These are phyloP conservation scores for Poecilia picta DNA, from an alignment of 2,797 vertebrate species.

Conservation along the genomic window DNA sequence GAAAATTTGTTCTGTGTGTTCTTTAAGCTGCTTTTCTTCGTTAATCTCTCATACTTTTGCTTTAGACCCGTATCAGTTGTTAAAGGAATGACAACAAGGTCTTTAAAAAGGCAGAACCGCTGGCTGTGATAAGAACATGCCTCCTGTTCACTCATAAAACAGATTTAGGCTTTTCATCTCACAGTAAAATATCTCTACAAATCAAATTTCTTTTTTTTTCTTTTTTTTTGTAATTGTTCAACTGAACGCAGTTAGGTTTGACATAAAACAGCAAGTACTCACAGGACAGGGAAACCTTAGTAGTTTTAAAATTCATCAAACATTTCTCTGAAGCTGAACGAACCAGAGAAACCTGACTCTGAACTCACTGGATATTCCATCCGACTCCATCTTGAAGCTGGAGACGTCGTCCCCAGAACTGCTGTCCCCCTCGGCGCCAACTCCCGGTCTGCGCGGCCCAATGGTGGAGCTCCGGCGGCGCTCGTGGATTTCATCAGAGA, in stretches of 20 bases:
- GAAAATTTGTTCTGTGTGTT: neutral
- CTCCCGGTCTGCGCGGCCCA: constrained; percentile 89
- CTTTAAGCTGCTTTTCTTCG: neutral
- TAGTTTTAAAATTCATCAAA: neutral
- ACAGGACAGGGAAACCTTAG: neutral
- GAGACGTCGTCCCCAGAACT: constrained; percentile 81
- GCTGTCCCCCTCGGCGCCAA: constrained; percentile 88
- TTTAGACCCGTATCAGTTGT: neutral
- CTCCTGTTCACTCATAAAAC: neutral
- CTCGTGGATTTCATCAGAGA: constrained; percentile 96
- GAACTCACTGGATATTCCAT: constrained; percentile 90
- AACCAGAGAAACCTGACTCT: neutral
- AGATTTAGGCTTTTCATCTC: neutral
- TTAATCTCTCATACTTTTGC: neutral
- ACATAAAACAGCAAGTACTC: neutral
- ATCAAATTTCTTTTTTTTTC: constrained; percentile 3
- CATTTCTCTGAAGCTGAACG: neutral
- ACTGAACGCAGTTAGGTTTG: too few relatives aligned
- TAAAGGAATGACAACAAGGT: constrained; percentile 8
- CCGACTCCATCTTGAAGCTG: constrained; percentile 84
- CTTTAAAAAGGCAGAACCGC: neutral
- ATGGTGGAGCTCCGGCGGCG: constrained; percentile 86
- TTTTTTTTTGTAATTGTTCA: neutral
- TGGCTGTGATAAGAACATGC: neutral
- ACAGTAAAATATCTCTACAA: constrained; percentile 8